These are phyloP conservation scores for Podarcis cretensis DNA, from an alignment of 2,113 vertebrate genomes.

Conservation along the genomic window DNA sequence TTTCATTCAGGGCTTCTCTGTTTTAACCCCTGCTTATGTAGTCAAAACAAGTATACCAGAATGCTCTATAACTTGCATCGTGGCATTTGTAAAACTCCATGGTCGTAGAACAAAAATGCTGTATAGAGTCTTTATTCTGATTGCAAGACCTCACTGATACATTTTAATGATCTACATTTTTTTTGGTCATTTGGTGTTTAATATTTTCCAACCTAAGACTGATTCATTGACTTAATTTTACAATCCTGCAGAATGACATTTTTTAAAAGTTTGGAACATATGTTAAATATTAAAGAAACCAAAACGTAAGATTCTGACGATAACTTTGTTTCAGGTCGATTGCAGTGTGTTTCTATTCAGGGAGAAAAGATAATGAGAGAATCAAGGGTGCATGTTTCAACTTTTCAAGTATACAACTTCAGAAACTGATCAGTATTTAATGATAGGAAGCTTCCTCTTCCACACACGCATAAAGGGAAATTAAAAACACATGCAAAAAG, in stretches of 20 bases:
- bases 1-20: not conserved
- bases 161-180: not conserved
- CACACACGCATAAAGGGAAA: not conserved
- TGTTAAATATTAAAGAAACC: constrained; percentile 13
- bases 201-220: not conserved
- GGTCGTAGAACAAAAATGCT: not conserved
- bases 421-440: not conserved
- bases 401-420: not conserved
- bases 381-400: not conserved
- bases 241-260: not conserved
- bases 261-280: constrained; percentile 41
- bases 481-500: not conserved
- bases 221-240: constrained; percentile 15
- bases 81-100: constrained; percentile 12
- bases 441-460: not conserved
- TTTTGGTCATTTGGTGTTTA: not conserved
- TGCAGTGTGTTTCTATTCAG: not conserved
- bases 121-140: constrained; percentile 19
- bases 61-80: constrained; percentile 6
- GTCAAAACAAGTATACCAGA: constrained; percentile 11
- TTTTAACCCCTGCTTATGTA: rapidly evolving
- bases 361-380: not conserved
- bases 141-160: not conserved
- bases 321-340: constrained; percentile 21
- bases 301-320: constrained; percentile 39